phyloP scores from a whole-genome alignment of 2,113 vertebrate genomes.

The Xiphias gladius region DNA sequence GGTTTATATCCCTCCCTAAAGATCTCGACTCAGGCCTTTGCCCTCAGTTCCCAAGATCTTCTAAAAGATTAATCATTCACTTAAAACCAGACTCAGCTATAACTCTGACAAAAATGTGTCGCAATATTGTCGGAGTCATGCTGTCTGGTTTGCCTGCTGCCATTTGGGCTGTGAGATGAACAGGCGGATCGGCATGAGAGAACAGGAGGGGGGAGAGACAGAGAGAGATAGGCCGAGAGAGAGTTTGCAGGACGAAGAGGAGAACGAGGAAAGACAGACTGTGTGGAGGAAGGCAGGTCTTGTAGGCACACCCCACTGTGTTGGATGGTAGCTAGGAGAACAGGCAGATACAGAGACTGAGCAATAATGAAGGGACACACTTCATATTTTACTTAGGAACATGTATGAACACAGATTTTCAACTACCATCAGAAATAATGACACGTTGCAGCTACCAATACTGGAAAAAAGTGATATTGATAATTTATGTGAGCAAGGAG shows the following conservation, averaged over 20 bases:
- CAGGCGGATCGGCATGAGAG: slow-evolving; percentile 66
- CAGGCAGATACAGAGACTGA: slow-evolving; percentile 15
- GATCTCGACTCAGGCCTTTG: neutral
- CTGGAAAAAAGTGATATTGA: neutral
- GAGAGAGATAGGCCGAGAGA: neutral
- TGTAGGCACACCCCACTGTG: slow-evolving; percentile 35
- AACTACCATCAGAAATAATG: no score
- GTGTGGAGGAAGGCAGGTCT: slow-evolving; percentile 68
- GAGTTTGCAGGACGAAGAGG: slow-evolving; percentile 14
- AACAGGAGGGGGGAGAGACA: slow-evolving; percentile 16
- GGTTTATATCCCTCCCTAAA: neutral
- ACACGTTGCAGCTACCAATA: neutral
- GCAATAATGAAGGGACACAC: slow-evolving; percentile 1
- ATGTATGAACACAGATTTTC: neutral
- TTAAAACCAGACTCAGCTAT: slow-evolving; percentile 34
- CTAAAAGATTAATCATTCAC: neutral
- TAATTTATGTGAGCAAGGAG: neutral
- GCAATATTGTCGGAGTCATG: slow-evolving; percentile 39
- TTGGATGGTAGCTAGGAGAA: slow-evolving; percentile 39
- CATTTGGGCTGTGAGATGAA: slow-evolving; percentile 66
- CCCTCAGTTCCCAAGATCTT: slow-evolving; percentile 2
- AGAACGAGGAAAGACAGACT: slow-evolving; percentile 53
- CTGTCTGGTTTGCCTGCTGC: slow-evolving; percentile 60
- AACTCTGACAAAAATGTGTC: slow-evolving; percentile 38
- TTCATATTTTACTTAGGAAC: neutral